Percentiles rank a stretch among this genome's conserved stretches.
Evolutionary conservation across 2,888 invertebrate species (phyloP).

Genomic region (Bombylius major): DNA sequence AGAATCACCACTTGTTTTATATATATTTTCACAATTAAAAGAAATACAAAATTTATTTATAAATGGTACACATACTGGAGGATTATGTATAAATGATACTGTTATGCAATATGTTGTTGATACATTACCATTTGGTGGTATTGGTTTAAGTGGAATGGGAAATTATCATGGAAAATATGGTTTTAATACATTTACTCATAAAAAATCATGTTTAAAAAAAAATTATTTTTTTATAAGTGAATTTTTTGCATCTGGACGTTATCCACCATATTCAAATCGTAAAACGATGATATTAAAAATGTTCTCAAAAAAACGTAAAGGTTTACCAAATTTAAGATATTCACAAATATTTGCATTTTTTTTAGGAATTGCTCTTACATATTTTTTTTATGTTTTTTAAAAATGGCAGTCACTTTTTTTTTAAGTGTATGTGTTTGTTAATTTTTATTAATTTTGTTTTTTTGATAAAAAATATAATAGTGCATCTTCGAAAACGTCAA

Average conservation of each 20-base stretch:
- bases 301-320: conserved; percentile 52
- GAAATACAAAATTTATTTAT: conserved; percentile 57
- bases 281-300: conserved; percentile 52
- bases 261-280: conserved; percentile 71
- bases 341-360: conserved; percentile 54
- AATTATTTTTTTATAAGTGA: conserved; percentile 58
- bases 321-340: conserved; percentile 46
- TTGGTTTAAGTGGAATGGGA: conserved; percentile 89
- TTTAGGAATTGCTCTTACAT: conserved; percentile 51
- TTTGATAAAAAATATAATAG: no score
- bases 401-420: not conserved
- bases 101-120: conserved; percentile 79
- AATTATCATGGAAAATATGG: conserved; percentile 82
- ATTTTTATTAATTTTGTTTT: no score
- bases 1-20: conserved; percentile 42
- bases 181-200: conserved; percentile 90
- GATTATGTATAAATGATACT: conserved; percentile 74
- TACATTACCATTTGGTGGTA: conserved; percentile 91
- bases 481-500: no score
- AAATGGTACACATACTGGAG: conserved; percentile 64
- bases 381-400: conserved; percentile 22
- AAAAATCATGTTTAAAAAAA: conserved; percentile 67
- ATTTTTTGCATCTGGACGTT: conserved; percentile 52
- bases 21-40: conserved; percentile 65
- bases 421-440: no score